Evolutionary conservation across 2,888 invertebrate species (phyloP), one percentile per base, ranked within the genome.

Genomic region (Lithophane semibrunnea): DNA sequence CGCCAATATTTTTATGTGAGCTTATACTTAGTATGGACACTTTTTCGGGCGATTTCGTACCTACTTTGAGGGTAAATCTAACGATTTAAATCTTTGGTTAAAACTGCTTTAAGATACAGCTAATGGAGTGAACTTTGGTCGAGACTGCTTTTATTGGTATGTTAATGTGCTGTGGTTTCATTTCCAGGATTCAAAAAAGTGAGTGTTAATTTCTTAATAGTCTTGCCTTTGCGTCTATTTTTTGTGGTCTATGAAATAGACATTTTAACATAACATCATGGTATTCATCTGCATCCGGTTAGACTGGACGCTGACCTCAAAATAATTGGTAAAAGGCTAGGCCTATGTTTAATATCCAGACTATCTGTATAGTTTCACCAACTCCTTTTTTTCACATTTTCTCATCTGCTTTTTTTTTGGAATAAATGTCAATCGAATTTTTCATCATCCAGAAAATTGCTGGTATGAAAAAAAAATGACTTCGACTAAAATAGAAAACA

Each of bases 21-120:
- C 13, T 21, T 8, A 29, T 13, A 49, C 5, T 67, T 13, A 54
- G 2, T 37, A 49, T 13, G 8, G 2, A 49, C 2, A 52, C 21
- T 5, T 16, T 29, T 67, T 21, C 9, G 0, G 13, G 13, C 9
- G 9, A 8, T 49, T 29, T 67, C 7, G 3, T 37, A 37, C 37
- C 37, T 49, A 52, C 2, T 0, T 0, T 4, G 21, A 16, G 16
- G 3, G 16, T 3, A 10, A 68, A 37, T 67, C 16, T 67, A 37
- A 37, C 5, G 13, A 67, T 67, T 21, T 37, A 37, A 54, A 67
- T 37, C 7, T 68, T n/a, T 18, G 54, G n/a, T 60, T 86, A 42
- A 49, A 76, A 66, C 18, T 65, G 37, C 37, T 58, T 61, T 52
- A 52, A 60, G 13, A 29, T 52, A 61, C 29, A 58, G 61, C 29